Evolutionary conservation across 1,140 invertebrate genomes (phyloP), one percentile per base, ranked within the genome.

Genomic region (Drepana arcuata): DNA sequence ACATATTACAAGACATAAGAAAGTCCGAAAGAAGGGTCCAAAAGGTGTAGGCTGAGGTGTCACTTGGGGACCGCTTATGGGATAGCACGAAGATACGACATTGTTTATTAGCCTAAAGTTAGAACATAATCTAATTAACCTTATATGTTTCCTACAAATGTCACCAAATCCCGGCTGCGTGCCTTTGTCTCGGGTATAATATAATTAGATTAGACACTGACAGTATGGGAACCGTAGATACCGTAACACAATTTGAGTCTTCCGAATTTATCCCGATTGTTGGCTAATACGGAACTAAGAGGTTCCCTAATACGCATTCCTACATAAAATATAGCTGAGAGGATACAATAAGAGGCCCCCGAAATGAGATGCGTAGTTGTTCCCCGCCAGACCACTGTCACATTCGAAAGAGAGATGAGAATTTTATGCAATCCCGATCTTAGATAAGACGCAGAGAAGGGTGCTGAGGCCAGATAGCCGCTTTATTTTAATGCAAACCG

Each of bases 391-490:
- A 30, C 44, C 36, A 45, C 51, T 67, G 72, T 66, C 72, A 68
- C 68, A 67, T 63, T 51, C 37, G 43, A 47, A 58, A 70, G 68
- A 78, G 50, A 60, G 61, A 75, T 75, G 71, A 66, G 60, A 65
- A 75, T 72, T 78, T 77, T 75, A 75, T 80, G 65, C 69, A 73
- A 75, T 67, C 59, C 63, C 40, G 69, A 78, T 80, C 72, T 67
- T 63, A 77, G 75, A 80, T 77, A 78, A 73, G 46, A 45, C 58
- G 34, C 28, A 28, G 41, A 42, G 52, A 55, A 66, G 64, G 71
- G 69, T 68, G 63, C 52, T 54, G 50, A 60, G 47, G 61, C 43
- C 57, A 74, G 66, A 78, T 70, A 71, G 58, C 41, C 61, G 64
- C 44, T 67, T 71, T 74, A 74, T 73, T 74, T 69, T 74, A 80